Conservation (phyloP, 2,888 invertebrate species). For the Melikaiella ostensackeni region DNA sequence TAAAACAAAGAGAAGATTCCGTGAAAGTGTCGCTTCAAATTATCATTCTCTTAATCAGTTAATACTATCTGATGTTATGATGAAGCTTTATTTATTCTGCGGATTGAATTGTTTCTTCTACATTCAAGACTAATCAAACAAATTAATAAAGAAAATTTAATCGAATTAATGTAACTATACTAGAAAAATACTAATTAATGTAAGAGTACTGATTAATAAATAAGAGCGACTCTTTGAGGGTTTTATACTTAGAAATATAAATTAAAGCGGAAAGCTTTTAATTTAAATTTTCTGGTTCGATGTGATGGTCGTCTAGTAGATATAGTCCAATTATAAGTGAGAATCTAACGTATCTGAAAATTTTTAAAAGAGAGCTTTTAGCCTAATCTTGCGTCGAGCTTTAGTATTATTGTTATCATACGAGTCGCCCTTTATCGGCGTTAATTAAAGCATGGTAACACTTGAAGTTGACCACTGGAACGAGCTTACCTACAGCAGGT, state of each 20-base stretch:
- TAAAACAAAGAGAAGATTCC: neutral
- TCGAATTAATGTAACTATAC: neutral
- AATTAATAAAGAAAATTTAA: neutral
- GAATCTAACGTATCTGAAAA: neutral
- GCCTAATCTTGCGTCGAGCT: constrained; percentile 33
- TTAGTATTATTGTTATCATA: neutral
- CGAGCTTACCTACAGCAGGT: constrained; percentile 56
- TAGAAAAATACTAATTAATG: too few relatives aligned
- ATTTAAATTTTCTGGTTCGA: constrained; percentile 27
- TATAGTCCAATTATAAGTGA: neutral
- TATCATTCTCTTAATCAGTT: neutral
- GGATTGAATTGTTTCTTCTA: neutral
- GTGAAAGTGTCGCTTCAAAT: constrained; percentile 10
- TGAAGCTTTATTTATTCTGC: neutral
- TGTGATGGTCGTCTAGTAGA: neutral
- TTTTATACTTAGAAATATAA: neutral
- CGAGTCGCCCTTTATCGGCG: constrained; percentile 23
- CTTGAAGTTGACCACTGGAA: constrained; percentile 41
- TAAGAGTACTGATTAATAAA: too few relatives aligned
- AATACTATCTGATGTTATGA: neutral
- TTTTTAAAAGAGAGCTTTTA: constrained; percentile 2
- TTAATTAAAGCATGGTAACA: constrained; percentile 11
- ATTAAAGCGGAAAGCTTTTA: neutral
- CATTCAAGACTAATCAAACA: neutral
- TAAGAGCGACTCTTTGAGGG: neutral